These are phyloP conservation scores for Corythoichthys haematopterus DNA, from an alignment of 2,113 vertebrate species.

Conservation along the genomic window DNA sequence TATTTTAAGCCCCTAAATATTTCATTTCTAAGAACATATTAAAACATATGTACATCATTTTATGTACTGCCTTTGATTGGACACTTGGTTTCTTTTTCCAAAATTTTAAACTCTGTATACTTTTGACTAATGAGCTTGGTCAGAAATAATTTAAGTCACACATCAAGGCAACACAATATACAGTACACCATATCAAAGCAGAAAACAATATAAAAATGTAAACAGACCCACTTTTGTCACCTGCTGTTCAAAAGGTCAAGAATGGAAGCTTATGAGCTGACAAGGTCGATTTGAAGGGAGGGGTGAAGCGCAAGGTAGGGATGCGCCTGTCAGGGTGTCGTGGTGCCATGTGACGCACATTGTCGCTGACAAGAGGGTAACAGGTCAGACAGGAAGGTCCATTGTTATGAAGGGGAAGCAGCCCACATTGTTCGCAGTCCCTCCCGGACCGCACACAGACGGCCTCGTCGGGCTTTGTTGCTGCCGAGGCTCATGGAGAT, in stretches of 20 bases:
- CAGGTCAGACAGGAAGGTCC: slow-evolving; percentile 74
- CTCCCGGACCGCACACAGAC: slow-evolving; percentile 35
- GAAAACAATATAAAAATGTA: background rate
- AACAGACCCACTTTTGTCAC: slow-evolving; percentile 15
- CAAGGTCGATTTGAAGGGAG: slow-evolving; percentile 26
- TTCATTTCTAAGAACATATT: no score
- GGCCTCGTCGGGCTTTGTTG: slow-evolving; percentile 62
- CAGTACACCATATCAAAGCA: background rate
- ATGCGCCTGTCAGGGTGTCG: slow-evolving; percentile 57
- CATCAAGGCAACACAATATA: background rate
- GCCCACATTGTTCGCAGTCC: slow-evolving; percentile 63
- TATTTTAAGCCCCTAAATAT: no score
- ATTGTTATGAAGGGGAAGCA: slow-evolving; percentile 69
- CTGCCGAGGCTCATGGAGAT: slow-evolving; percentile 25
- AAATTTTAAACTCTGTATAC: no score
- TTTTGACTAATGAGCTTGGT: no score
- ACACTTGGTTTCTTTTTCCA: no score
- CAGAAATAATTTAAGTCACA: background rate
- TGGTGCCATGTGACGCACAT: slow-evolving; percentile 67
- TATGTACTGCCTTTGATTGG: no score
- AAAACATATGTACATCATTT: no score
- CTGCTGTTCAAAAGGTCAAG: slow-evolving; percentile 38
- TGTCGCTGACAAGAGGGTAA: slow-evolving; percentile 74
- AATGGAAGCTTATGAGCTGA: slow-evolving; percentile 41
- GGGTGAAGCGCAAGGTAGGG: slow-evolving; percentile 14